Conservation (phyloP, 2,797 vertebrate genomes). For the Coracias cyanogaster region DNA sequence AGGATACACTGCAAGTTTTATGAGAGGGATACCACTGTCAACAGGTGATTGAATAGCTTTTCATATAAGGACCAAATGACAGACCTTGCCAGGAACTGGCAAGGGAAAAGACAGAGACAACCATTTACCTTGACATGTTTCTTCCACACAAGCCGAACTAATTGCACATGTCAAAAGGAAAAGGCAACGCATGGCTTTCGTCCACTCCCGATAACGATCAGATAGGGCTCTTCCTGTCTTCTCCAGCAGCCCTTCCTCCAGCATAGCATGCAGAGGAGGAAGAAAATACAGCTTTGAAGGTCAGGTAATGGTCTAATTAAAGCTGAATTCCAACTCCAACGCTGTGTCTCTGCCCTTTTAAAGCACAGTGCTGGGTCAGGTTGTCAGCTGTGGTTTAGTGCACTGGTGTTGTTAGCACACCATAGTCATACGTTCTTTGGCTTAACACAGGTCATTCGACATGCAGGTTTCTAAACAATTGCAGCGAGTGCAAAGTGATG, state of each 20-base stretch:
- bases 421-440: neutral
- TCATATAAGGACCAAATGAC: neutral
- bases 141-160: constrained; percentile 54
- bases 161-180: constrained; percentile 59
- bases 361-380: constrained; percentile 25
- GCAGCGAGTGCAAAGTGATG: neutral
- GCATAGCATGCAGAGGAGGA: constrained; percentile 27
- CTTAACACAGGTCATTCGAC: constrained; percentile 48
- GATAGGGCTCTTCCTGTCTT: constrained; percentile 64
- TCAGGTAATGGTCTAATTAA: constrained; percentile 57
- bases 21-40: constrained; percentile 51
- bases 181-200: constrained; percentile 53
- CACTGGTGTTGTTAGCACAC: neutral
- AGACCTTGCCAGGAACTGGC: constrained; percentile 73
- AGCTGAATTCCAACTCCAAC: constrained; percentile 34
- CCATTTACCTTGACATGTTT: constrained; percentile 41
- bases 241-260: constrained; percentile 47
- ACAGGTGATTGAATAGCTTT: constrained; percentile 61
- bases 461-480: constrained; percentile 56
- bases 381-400: constrained; percentile 40
- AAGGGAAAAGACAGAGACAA: neutral
- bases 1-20: constrained; percentile 22
- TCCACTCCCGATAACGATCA: constrained; percentile 73
- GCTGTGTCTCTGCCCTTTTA: neutral
- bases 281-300: constrained; percentile 56